phyloP scores from a whole-genome alignment of 2,113 vertebrate species.

The Catharus bicknelli region DNA sequence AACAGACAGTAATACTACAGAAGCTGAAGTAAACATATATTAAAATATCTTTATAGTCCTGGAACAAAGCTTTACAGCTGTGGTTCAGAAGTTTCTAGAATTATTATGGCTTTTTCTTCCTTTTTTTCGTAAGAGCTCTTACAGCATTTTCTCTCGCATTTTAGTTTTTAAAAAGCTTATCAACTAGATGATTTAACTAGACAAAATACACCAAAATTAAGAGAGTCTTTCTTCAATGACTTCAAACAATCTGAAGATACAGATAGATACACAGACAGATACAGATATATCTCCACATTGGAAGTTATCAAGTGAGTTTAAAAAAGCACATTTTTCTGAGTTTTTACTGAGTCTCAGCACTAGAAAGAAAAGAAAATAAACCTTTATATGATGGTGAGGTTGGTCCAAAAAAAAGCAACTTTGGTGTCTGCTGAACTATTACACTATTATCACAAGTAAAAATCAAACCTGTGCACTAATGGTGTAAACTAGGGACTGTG shows the following conservation, averaged over 20 bases:
- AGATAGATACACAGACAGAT: not conserved
- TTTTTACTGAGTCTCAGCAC: not conserved
- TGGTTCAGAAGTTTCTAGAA: not conserved
- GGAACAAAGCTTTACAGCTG: not conserved
- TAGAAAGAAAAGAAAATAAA: not conserved
- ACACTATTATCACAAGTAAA: slow-evolving; percentile 69
- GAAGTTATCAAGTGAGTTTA: not conserved
- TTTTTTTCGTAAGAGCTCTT: not conserved
- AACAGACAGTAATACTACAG: not conserved
- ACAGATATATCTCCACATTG: not conserved
- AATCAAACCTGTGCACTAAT: slow-evolving; percentile 67
- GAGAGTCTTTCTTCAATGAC: not conserved
- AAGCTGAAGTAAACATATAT: not conserved
- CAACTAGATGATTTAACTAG: not conserved
- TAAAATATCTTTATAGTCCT: not conserved
- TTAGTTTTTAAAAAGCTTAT: not conserved
- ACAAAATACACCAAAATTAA: not conserved
- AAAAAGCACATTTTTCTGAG: not conserved
- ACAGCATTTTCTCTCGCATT: not conserved
- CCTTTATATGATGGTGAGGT: not conserved
- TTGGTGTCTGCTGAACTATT: slow-evolving; percentile 47
- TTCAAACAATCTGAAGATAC: not conserved
- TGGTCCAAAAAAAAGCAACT: not conserved
- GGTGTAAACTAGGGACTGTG: slow-evolving; percentile 70
- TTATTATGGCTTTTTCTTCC: not conserved